phyloP scores from a whole-genome alignment of 2,113 vertebrate genomes.

The Bufo gargarizans region DNA sequence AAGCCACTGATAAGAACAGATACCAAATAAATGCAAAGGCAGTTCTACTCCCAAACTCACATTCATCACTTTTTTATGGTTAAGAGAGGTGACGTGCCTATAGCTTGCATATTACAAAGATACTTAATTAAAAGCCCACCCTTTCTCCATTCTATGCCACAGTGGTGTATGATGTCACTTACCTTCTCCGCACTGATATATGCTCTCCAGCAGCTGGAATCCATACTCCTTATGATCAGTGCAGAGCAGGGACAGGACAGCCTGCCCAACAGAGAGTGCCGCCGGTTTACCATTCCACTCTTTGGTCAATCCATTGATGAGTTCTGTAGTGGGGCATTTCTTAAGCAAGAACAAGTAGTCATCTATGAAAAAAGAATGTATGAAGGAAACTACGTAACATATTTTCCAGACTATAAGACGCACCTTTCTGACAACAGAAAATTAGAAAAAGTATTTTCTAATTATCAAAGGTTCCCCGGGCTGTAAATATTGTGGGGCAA shows the following conservation, averaged over 20 bases:
- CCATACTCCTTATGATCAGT: constrained; percentile 62
- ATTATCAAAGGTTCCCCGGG: too few relatives aligned
- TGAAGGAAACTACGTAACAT: not conserved
- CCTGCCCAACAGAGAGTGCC: constrained; percentile 64
- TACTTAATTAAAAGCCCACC: too few relatives aligned
- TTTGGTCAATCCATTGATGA: constrained; percentile 68
- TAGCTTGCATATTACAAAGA: not conserved
- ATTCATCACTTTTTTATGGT: not conserved
- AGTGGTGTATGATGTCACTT: constrained; percentile 24
- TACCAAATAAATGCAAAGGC: not conserved
- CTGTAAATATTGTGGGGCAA: too few relatives aligned
- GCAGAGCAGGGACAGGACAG: constrained; percentile 65
- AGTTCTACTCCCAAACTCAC: too few relatives aligned
- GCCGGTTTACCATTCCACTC: constrained; percentile 63
- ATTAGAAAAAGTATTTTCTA: too few relatives aligned
- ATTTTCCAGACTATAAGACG: too few relatives aligned
- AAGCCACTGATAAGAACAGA: too few relatives aligned
- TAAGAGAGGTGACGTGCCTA: not conserved
- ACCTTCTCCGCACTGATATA: constrained; percentile 64
- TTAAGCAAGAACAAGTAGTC: constrained; percentile 70
- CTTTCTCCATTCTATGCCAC: not conserved
- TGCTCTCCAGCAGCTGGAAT: constrained; percentile 69
- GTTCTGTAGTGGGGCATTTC: constrained; percentile 63
- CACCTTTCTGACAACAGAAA: too few relatives aligned
- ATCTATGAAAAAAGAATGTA: constrained; percentile 64